Base-by-base conservation (phyloP, 2,888 invertebrate species). In the Barypeithes pellucidus region DNA sequence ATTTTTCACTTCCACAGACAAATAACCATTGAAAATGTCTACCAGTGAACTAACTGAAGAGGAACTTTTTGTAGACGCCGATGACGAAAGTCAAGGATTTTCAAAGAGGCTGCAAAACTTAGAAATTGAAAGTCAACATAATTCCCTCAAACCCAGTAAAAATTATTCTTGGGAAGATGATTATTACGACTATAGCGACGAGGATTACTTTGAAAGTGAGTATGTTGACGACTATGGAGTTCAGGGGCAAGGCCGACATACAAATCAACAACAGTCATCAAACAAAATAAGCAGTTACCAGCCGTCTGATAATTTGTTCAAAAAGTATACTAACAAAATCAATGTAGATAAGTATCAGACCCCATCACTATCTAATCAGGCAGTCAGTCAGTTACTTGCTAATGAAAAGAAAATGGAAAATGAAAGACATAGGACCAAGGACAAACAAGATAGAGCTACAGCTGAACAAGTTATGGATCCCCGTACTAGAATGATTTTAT, bases 381-480 rank as follows among this genome's bases (percentile, higher is more conserved):
- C 94, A 0, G 91, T 92, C 22, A 95, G 94, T 83, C 88, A 91
- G 70, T 87, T 96, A 62, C 90, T 92, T 14, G 90, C 90, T 77
- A 92, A 90, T 79, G 91, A 91, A 76, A 91, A 91, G 74, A 92
- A 91, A 79, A 84, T 87, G 68, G 93, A 94, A 45, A 91, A 91
- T 77, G 92, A 91, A n/a, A 89, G 94, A 72, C 88, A 91, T 7
- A 88, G 93, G 79, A 89, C 90, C 0, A 95, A 95, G 82, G 98
- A 99, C 83, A 98, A 98, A 85, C 92, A 95, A 83, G 98, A 98
- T 85, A 89, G 98, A 68, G 98, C 99, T 0, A 99, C 99, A 0
- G 95, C 94, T 0, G 98, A 98, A 84, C 97, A 98, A 86, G 99
- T 99, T 0, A 93, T 99, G 92, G 99, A 99, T 87, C 96, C 96